Percentiles rank a stretch among this genome's conserved stretches.
Conservation (phyloP, 1,140 invertebrate species). For the Saccostrea echinata region DNA sequence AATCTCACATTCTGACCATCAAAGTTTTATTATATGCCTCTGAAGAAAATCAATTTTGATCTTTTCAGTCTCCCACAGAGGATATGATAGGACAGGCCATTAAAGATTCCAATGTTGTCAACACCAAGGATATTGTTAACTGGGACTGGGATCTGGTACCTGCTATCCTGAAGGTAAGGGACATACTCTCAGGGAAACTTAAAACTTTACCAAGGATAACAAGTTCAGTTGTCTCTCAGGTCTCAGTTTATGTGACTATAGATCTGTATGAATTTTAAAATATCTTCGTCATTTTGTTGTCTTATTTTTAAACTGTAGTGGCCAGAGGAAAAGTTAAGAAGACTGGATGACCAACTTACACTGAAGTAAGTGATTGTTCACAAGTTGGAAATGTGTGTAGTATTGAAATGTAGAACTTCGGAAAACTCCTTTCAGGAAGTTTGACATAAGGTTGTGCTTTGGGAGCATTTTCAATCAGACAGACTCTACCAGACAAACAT, state of each 20-base stretch:
- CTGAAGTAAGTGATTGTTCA: constrained; percentile 64
- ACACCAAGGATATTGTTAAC: constrained; percentile 84
- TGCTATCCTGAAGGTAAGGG: constrained; percentile 87
- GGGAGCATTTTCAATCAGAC: no score
- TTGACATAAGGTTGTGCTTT: no score
- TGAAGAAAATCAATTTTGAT: not conserved
- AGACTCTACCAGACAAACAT: no score
- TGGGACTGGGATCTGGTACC: constrained; percentile 93
- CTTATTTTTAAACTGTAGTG: constrained; percentile 76
- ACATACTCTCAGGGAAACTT: no score
- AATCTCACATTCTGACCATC: no score
- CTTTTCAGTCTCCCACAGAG: constrained; percentile 76
- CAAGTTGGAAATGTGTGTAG: no score
- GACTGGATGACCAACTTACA: constrained; percentile 86
- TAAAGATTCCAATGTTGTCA: constrained; percentile 87
- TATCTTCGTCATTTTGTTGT: not conserved
- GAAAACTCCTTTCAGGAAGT: no score
- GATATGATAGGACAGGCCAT: constrained; percentile 84
- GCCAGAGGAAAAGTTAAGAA: constrained; percentile 81
- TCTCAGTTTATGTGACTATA: no score
- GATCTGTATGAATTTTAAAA: not conserved
- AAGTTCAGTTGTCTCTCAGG: no score
- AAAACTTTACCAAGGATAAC: no score
- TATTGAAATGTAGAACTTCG: no score
- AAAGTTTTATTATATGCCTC: no score